These are phyloP conservation scores for Scrobipalpa atriplicella DNA, from an alignment of 2,888 invertebrate species.

Conservation along the genomic window DNA sequence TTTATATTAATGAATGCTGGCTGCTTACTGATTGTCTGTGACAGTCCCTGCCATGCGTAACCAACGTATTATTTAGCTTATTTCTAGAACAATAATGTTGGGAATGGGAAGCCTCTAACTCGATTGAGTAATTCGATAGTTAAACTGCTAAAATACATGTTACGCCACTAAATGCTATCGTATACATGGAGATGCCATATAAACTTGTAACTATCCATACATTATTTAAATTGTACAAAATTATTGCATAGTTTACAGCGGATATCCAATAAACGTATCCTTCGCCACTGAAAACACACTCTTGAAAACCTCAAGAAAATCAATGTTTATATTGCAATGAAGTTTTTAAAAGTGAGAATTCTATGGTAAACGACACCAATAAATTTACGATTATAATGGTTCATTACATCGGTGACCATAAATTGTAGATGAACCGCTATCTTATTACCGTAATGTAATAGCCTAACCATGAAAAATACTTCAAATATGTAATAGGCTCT, in stretches of 20 bases:
- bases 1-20: not conserved
- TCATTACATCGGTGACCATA: constrained; percentile 36
- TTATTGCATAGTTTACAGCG: constrained; percentile 66
- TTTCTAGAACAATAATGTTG: constrained; percentile 8
- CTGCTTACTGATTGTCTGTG: not conserved
- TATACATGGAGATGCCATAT: constrained; percentile 72
- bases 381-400: constrained; percentile 32
- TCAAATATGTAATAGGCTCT: constrained; percentile 81
- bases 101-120: constrained; percentile 11
- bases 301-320: not conserved
- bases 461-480: constrained; percentile 63
- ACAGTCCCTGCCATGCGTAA: not conserved
- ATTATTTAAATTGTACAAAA: constrained; percentile 58
- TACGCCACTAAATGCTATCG: constrained; percentile 13
- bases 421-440: constrained; percentile 49
- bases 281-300: not conserved
- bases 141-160: constrained; percentile 3
- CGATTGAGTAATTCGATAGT: constrained; percentile 11
- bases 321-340: not conserved
- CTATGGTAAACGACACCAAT: constrained; percentile 6
- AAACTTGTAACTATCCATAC: constrained; percentile 64
- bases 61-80: not conserved
- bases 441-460: constrained; percentile 49
- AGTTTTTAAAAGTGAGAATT: constrained; percentile 42
- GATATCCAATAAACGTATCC: constrained; percentile 53